phyloP scores from a whole-genome alignment of 2,888 invertebrate genomes.

The Hypsopygia costalis region DNA sequence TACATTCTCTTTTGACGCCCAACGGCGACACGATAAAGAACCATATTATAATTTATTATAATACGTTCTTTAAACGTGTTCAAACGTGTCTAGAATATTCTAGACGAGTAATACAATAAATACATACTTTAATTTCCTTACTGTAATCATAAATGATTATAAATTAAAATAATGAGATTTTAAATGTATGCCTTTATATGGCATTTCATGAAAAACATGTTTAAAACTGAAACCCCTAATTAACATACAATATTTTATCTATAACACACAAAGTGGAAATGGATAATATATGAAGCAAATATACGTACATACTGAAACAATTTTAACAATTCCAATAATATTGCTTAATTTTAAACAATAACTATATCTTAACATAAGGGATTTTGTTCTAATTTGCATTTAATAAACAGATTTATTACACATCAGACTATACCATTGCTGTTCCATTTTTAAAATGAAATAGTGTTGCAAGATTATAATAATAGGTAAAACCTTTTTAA shows the following conservation, averaged over 20 bases:
- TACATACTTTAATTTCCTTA: conserved; percentile 34
- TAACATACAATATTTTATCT: background rate
- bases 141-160: conserved; percentile 28
- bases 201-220: conserved; percentile 18
- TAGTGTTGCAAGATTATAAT: conserved; percentile 26
- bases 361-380: conserved; percentile 25
- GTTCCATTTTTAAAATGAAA: conserved; percentile 35
- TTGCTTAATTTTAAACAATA: conserved; percentile 46
- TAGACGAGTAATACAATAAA: conserved; percentile 36
- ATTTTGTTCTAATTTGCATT: conserved; percentile 35
- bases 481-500: conserved; percentile 28
- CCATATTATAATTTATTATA: conserved; percentile 22
- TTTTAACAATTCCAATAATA: conserved; percentile 49
- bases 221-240: background rate
- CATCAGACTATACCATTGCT: conserved; percentile 20
- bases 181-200: conserved; percentile 16
- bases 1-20: conserved; percentile 30
- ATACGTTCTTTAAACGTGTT: conserved; percentile 19
- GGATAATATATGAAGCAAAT: conserved; percentile 17
- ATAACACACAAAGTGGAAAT: conserved; percentile 11
- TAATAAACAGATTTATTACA: conserved; percentile 19
- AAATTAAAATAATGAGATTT: conserved; percentile 46
- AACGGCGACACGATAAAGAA: conserved; percentile 11
- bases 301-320: conserved; percentile 22
- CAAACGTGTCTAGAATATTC: conserved; percentile 20